A percentile compares a stretch with the other conserved stretches of the same genome.
Conservation (phyloP, 2,797 vertebrate genomes). For the Poeciliopsis turneri region DNA sequence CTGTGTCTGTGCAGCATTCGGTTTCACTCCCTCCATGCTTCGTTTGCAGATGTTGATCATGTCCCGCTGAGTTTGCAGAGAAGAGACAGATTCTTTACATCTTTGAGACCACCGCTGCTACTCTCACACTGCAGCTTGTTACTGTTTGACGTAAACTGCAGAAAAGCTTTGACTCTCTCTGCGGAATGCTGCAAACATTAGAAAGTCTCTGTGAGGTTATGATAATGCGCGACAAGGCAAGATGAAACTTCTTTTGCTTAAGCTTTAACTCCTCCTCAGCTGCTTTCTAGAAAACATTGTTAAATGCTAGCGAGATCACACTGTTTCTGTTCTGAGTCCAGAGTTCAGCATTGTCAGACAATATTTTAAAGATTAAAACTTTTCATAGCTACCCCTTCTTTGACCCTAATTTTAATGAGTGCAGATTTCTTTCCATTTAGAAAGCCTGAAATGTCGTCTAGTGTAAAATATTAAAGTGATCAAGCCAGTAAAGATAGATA, state of each 20-base stretch:
- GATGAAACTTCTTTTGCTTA: slow-evolving; percentile 9
- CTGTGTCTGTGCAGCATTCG: slow-evolving; percentile 51
- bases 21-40: slow-evolving; percentile 62
- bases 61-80: slow-evolving; percentile 70
- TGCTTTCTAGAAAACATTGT: slow-evolving; percentile 7
- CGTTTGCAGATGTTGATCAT: slow-evolving; percentile 70
- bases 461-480: slow-evolving; percentile 61
- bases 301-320: slow-evolving; percentile 8
- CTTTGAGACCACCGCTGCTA: slow-evolving; percentile 33
- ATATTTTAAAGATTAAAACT: slow-evolving; percentile 28
- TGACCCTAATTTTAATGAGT: slow-evolving; percentile 44
- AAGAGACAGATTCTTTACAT: slow-evolving; percentile 67
- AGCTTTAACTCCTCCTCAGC: not conserved
- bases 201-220: slow-evolving; percentile 19
- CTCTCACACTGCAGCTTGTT: slow-evolving; percentile 34
- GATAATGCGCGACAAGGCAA: slow-evolving; percentile 6
- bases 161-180: slow-evolving; percentile 23
- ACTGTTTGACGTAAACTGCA: slow-evolving; percentile 29
- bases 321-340: slow-evolving; percentile 3
- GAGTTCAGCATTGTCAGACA: slow-evolving; percentile 11
- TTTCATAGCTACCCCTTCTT: slow-evolving; percentile 15
- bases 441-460: slow-evolving; percentile 61
- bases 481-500: slow-evolving; percentile 43
- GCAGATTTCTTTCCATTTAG: slow-evolving; percentile 38
- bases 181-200: slow-evolving; percentile 15